Conservation (phyloP, 2,888 invertebrate genomes). For the Diaphora mendica region DNA sequence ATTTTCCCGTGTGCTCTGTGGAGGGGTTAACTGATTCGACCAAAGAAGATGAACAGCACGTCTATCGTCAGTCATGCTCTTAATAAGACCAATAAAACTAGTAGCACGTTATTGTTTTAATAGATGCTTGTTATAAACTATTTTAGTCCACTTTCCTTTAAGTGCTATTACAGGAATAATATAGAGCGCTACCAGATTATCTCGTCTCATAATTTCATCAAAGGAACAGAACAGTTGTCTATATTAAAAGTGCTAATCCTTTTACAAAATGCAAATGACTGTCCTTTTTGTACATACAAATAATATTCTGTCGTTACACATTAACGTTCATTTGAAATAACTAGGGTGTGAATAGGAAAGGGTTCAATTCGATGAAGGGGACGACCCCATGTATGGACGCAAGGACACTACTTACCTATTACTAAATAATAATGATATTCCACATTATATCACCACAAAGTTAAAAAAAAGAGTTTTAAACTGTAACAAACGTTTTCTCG, state of each 20-base stretch:
- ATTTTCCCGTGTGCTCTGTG: slow-evolving; percentile 80
- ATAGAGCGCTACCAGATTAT: not conserved
- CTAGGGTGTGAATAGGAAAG: slow-evolving; percentile 77
- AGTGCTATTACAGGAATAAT: not conserved
- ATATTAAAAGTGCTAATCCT: slow-evolving; percentile 22
- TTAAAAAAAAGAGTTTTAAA: slow-evolving; percentile 15
- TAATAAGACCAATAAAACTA: slow-evolving; percentile 78
- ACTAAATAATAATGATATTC: slow-evolving; percentile 51
- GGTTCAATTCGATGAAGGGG: slow-evolving; percentile 78
- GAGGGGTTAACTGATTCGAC: slow-evolving; percentile 80
- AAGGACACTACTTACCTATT: slow-evolving; percentile 61
- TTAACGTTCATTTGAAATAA: slow-evolving; percentile 66
- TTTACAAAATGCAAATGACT: slow-evolving; percentile 34
- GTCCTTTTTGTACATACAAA: slow-evolving; percentile 44
- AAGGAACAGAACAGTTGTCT: slow-evolving; percentile 1
- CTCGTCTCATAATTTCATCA: not conserved
- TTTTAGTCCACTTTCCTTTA: slow-evolving; percentile 43
- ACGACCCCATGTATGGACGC: slow-evolving; percentile 63
- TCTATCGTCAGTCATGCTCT: slow-evolving; percentile 60
- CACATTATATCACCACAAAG: slow-evolving; percentile 26
- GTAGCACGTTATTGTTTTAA: slow-evolving; percentile 71
- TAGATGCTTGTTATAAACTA: slow-evolving; percentile 47
- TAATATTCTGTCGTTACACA: slow-evolving; percentile 60
- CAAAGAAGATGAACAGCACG: slow-evolving; percentile 69
- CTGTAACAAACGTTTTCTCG: not conserved